Base-by-base conservation (phyloP, 1,140 invertebrate species). In the Eubasilissa regina region DNA sequence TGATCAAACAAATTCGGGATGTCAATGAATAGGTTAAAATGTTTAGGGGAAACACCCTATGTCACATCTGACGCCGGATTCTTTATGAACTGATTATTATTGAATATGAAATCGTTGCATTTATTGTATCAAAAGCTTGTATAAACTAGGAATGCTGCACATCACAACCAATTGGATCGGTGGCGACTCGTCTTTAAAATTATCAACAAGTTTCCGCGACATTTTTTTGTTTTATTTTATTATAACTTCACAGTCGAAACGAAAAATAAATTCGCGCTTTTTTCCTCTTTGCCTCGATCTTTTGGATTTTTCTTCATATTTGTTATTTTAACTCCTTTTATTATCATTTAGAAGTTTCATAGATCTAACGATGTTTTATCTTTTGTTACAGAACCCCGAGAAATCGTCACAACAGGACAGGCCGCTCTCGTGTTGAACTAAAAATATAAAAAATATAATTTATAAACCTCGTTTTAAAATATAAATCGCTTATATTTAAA, bases 361-460 rank as follows among this genome's bases (percentile, higher is more conserved):
- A 35, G 25, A 35, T 35, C 51, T 74, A 74, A 74, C 56, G 15
- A n/a, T 44, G 11, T 85, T 86, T 87, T 80, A 83, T 76, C 75
- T 79, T 83, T 89, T 89, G 88, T 89, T 89, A 86, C 89, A 89
- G 89, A 86, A 86, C 58, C 85, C 87, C 77, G 88, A 89, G 81
- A 89, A 89, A 83, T 86, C 87, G 81, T 88, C 87, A 79, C 87
- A 89, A 78, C 87, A 84, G n/a, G 87, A 89, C 83, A 89, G 89
- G 86, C 85, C 87, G 77, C 82, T 83, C 73, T 87, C 86, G 82
- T 89, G 87, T 81, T 89, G 86, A 87, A 83, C 53, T 72, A 53
- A 44, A 19, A n/a, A 64, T 53, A 51, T 75, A 48, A 60, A n/a
- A 51, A 68, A 47, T 75, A 78, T 78, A 76, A 51, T 58, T 45